phyloP scores from a whole-genome alignment of 2,797 vertebrate species.

The Ispidina picta region DNA sequence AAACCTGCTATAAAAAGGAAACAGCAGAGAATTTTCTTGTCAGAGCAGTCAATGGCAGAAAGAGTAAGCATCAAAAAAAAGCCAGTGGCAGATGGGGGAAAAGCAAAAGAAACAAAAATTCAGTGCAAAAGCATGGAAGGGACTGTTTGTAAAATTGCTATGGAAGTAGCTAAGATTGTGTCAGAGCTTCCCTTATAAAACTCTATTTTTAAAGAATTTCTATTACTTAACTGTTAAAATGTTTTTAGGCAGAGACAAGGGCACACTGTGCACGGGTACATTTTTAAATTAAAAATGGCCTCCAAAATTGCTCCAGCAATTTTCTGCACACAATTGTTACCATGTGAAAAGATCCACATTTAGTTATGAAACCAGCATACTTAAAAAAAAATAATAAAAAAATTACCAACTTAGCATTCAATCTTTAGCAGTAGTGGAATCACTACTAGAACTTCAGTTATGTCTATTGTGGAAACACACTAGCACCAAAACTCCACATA shows the following conservation, averaged over 20 bases:
- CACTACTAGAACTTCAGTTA: neutral
- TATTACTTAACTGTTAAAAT: conserved; percentile 32
- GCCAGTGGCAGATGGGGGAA: neutral
- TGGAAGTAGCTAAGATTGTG: neutral
- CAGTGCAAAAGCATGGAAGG: neutral
- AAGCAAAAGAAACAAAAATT: neutral
- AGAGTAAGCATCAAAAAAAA: neutral
- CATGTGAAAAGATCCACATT: conserved; percentile 36
- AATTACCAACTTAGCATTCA: neutral
- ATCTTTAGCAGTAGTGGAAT: neutral
- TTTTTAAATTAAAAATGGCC: conserved; percentile 49
- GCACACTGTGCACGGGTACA: neutral
- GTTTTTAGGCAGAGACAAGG: conserved; percentile 51
- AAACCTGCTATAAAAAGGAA: neutral
- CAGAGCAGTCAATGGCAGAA: neutral
- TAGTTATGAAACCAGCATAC: neutral
- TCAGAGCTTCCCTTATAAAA: conserved; percentile 6
- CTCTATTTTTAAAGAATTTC: conserved; percentile 17
- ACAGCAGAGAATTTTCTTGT: neutral
- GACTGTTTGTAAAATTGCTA: neutral
- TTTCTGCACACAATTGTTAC: conserved; percentile 55
- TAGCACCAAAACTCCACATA: neutral
- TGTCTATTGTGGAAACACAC: neutral
- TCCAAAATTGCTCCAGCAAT: conserved; percentile 56
- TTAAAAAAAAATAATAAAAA: neutral